Conservation (phyloP, 2,113 vertebrate genomes). For the Spermophilus dauricus region DNA sequence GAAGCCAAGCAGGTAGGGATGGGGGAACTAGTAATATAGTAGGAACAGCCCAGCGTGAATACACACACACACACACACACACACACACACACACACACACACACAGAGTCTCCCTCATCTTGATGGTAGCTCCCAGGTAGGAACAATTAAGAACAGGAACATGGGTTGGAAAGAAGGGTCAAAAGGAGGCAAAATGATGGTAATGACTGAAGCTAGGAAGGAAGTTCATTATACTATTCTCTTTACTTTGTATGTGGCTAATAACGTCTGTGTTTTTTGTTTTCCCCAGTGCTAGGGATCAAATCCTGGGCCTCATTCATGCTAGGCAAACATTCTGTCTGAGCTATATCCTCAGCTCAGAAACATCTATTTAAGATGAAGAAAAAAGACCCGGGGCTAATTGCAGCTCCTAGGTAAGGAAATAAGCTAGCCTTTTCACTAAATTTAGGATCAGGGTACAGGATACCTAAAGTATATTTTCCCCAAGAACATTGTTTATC, state of each 20-base stretch:
- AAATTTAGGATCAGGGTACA: not conserved
- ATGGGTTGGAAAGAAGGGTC: not conserved
- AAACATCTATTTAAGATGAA: not conserved
- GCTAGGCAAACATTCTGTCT: no score
- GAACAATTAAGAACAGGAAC: not conserved
- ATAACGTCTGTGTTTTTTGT: not conserved
- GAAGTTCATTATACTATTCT: not conserved
- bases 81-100: not conserved
- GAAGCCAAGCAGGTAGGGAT: not conserved
- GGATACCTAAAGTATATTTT: not conserved
- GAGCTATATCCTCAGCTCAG: no score
- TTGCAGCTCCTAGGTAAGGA: not conserved
- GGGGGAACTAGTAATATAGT: not conserved
- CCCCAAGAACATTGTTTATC: constrained; percentile 28
- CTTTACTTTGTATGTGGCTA: not conserved
- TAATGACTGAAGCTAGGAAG: not conserved
- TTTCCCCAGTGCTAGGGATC: not conserved
- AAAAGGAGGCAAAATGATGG: not conserved
- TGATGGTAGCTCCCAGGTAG: not conserved
- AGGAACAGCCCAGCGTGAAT: not conserved
- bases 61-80: not conserved
- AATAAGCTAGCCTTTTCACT: constrained; percentile 19
- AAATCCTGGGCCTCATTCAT: not conserved
- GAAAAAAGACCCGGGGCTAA: not conserved
- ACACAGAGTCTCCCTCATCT: not conserved